Base-by-base conservation (phyloP, 30 jellyfish, hydroid and myxozoan species). In the Hydra vulgaris region DNA sequence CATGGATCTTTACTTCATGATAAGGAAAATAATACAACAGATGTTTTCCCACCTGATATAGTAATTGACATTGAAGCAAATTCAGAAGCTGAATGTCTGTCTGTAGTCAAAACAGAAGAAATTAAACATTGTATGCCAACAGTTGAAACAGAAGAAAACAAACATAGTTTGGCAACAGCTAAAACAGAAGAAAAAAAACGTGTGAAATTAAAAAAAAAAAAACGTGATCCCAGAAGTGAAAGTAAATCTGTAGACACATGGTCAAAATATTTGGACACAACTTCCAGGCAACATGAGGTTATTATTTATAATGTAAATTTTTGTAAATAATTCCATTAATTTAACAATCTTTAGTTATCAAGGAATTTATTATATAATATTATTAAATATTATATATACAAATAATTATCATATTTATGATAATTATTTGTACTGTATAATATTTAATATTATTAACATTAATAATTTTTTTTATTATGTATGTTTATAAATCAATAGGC, bases 211-310 rank as follows among this genome's bases (percentile, higher is more conserved):
- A 20, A 23, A 15, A 27, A 19, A 26, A 77, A 77, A 15, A 77
- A 77, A 54, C 84, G 83, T 8, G 23, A 55, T 40, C 5, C 26
- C 16, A 54, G 74, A 17, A 68, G 68, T 18, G 83, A 71, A 27
- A 80, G 74, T 19, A 85, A 74, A 66, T 21, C 81, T 16, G 82
- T 81, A 68, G 82, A 67, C 27, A 82, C 94, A 70, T 78, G 89
- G 83, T 87, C 95, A 0, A 87, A 82, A 73, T 89, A 89, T 76
- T 80, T 89, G 53, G 96, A 89, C 79, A 72, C 87, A 26, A 61
- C 67, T 8, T 79, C 85, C 18, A 80, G 77, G 54, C 84, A 87
- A 23, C 96, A 89, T 71, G 96, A 89, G 73, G 96, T 87, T 18
- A 68, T 5, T 40, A 40, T 12, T 40, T n/a, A n/a, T n/a, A n/a